A percentile compares a stretch with the other conserved stretches of the same genome.
Evolutionary conservation across 2,888 invertebrate genomes (phyloP).

Genomic region (Auanema freiburgensis): DNA sequence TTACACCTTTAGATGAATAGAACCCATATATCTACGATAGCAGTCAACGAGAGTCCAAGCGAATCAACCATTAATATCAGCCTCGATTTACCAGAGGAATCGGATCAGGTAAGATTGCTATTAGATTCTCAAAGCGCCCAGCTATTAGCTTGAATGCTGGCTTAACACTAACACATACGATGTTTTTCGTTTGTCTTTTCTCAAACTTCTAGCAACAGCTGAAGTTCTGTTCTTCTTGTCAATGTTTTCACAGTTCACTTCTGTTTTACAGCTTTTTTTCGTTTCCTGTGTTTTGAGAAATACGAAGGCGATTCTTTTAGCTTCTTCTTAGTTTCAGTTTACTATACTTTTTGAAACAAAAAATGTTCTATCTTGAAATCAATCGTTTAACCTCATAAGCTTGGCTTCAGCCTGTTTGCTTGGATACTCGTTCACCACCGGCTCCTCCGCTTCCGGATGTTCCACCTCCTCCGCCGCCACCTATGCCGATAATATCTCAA

Average conservation of each 20-base stretch:
- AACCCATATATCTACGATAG: slow-evolving; percentile 19
- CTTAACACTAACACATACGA: no score
- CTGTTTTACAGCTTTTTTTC: neutral
- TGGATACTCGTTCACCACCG: slow-evolving; percentile 18
- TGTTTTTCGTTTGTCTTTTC: no score
- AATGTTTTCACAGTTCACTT: neutral
- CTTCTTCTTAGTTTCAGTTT: slow-evolving; percentile 21
- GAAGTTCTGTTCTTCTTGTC: neutral
- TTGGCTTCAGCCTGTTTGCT: slow-evolving; percentile 3
- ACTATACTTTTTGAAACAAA: neutral
- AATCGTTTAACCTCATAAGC: slow-evolving; percentile 13
- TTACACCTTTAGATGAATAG: slow-evolving; percentile 8
- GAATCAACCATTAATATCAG: slow-evolving; percentile 21
- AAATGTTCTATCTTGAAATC: slow-evolving; percentile 9
- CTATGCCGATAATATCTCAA: slow-evolving; percentile 30
- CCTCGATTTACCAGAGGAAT: slow-evolving; percentile 14
- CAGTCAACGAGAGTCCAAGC: slow-evolving; percentile 19
- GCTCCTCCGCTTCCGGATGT: slow-evolving; percentile 47
- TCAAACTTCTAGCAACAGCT: no score
- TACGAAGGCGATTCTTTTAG: slow-evolving; percentile 16
- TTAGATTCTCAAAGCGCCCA: no score
- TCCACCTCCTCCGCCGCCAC: slow-evolving; percentile 33
- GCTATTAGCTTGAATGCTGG: no score
- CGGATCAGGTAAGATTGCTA: neutral
- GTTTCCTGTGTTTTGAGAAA: neutral